Conservation (phyloP, 2,888 invertebrate species). For the Boloria euphrosyne region DNA sequence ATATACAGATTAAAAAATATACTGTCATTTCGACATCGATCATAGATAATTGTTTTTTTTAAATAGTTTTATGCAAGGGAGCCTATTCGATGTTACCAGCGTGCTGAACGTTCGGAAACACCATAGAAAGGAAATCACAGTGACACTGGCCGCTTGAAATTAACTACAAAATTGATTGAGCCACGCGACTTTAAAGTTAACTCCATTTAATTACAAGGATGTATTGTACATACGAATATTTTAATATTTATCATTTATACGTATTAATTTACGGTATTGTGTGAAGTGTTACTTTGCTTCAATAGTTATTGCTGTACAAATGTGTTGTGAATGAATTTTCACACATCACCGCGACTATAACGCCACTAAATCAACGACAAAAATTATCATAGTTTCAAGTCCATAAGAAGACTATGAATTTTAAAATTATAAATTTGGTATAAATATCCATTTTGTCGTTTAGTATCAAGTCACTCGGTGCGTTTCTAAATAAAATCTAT, state of each 20-base stretch:
- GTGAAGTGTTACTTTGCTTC: conserved; percentile 18
- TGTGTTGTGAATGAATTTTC: conserved; percentile 8
- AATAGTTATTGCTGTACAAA: conserved; percentile 24
- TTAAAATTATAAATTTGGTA: neutral
- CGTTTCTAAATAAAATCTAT: conserved; percentile 12
- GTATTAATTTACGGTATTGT: conserved; percentile 24
- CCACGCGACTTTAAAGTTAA: conserved; percentile 20
- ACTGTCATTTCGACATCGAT: conserved; percentile 8
- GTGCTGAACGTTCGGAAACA: conserved; percentile 56
- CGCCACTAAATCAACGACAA: conserved; percentile 13
- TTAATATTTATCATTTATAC: conserved; percentile 19
- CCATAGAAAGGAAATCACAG: conserved; percentile 54
- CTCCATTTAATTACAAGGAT: conserved; percentile 6
- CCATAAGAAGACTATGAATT: conserved; percentile 3
- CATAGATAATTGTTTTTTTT: conserved; percentile 1
- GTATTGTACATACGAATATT: conserved; percentile 17
- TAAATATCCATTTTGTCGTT: conserved; percentile 13
- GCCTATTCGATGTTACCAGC: conserved; percentile 17
- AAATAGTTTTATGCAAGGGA: neutral
- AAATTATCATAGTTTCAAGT: neutral
- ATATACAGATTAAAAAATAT: neutral
- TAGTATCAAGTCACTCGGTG: conserved; percentile 15
- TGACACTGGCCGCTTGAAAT: conserved; percentile 41
- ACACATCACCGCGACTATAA: conserved; percentile 28
- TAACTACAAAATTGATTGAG: conserved; percentile 7